phyloP scores from a whole-genome alignment of 1,140 invertebrate genomes.

The Drosophila jambulina region DNA sequence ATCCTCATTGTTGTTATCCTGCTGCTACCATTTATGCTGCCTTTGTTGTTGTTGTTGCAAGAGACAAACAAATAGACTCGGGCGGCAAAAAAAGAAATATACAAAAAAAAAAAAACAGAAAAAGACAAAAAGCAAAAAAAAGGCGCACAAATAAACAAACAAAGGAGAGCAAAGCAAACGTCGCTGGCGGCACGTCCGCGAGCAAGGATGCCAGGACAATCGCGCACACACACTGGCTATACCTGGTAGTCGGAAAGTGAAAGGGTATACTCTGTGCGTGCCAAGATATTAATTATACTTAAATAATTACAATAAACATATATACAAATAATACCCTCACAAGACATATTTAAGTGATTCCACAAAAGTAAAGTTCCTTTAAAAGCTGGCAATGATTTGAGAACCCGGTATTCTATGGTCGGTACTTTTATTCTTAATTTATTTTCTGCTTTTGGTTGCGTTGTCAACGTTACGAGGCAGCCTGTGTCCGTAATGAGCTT shows the following conservation, averaged over 20 bases:
- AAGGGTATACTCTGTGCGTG: neutral
- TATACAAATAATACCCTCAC: neutral
- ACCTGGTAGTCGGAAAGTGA: neutral
- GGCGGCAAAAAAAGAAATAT: constrained; percentile 40
- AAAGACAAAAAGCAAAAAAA: constrained; percentile 29
- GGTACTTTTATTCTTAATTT: neutral
- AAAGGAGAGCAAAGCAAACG: constrained; percentile 72
- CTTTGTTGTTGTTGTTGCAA: constrained; percentile 41
- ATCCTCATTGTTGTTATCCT: constrained; percentile 73
- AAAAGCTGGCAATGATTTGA: neutral
- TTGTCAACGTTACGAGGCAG: constrained; percentile 60
- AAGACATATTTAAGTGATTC: neutral
- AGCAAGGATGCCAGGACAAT: constrained; percentile 55
- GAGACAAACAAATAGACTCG: constrained; percentile 57
- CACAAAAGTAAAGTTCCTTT: neutral
- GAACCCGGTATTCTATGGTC: neutral
- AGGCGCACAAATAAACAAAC: constrained; percentile 76
- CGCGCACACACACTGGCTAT: constrained; percentile 2
- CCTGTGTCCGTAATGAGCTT: constrained; percentile 74
- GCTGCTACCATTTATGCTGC: constrained; percentile 19
- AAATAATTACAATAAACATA: neutral
- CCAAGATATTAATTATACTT: too few relatives aligned
- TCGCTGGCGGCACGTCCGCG: constrained; percentile 75
- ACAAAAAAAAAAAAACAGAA: constrained; percentile 10
- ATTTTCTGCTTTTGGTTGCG: constrained; percentile 15